Conservation (phyloP, 2,888 invertebrate species). For the Heliconius sara region DNA sequence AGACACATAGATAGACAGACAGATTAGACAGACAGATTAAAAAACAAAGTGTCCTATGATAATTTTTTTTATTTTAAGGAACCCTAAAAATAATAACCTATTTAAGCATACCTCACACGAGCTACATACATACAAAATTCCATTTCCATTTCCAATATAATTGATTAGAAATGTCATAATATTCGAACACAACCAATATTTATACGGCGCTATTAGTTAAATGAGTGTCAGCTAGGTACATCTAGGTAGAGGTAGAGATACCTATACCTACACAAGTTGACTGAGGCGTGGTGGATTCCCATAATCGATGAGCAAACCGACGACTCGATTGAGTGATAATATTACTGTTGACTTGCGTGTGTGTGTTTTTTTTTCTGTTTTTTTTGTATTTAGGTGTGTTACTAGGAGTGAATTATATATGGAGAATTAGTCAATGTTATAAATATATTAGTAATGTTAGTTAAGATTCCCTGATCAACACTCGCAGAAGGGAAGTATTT, state of each 20-base stretch:
- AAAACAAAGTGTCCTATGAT: too few relatives aligned
- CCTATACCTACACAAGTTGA: conserved; percentile 42
- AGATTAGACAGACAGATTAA: too few relatives aligned
- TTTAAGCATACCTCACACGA: too few relatives aligned
- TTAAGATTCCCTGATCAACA: too few relatives aligned
- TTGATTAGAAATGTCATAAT: conserved; percentile 17
- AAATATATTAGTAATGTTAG: background rate
- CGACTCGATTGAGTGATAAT: conserved; percentile 35
- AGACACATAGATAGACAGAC: too few relatives aligned
- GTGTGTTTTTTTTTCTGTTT: background rate
- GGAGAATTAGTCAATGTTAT: background rate
- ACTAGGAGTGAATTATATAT: background rate
- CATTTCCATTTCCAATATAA: conserved; percentile 12
- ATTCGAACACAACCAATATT: background rate
- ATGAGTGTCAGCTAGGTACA: background rate
- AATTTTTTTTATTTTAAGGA: too few relatives aligned
- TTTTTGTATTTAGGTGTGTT: conserved; percentile 1
- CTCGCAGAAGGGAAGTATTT: too few relatives aligned
- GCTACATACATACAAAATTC: background rate
- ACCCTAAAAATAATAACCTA: too few relatives aligned
- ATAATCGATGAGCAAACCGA: conserved; percentile 52
- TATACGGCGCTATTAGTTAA: conserved; percentile 8
- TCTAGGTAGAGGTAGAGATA: background rate
- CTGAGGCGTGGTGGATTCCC: conserved; percentile 51
- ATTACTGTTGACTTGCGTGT: conserved; percentile 4